Base-by-base conservation (phyloP, 2,888 invertebrate genomes). In the Idaea dimidiata region DNA sequence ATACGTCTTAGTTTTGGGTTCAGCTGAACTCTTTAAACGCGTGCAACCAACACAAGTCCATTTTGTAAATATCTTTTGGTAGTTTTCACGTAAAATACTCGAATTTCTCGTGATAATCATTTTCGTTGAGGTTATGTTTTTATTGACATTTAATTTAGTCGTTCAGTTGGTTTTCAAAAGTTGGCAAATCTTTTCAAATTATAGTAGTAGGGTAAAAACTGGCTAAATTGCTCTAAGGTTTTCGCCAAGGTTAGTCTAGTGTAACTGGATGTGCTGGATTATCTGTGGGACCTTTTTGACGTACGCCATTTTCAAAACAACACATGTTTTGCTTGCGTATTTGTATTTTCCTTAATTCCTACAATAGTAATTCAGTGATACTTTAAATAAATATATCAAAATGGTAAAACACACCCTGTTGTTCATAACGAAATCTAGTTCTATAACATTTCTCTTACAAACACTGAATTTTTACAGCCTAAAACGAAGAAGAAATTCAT, bases 401-500 rank as follows among this genome's bases (percentile, higher is more conserved):
- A 87, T 87, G 87, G 87, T 87, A 83, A 75, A 66, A 54, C 17
- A 62, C 16, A 43, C 0, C 8, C 7, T 8, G 0, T 7, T 14
- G 16, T 17, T 17, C 54, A 0, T 54, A 54, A 54, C 5, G 16
- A 6, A 0, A 6, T 4, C 17, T 16, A 54, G 7, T 17, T 17
- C 54, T 16, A 4, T 54, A 1, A 7, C 0, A 16, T 10, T 16
- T 18, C 54, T 0, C 10, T 17, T 31, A 8, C 31, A 16, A 6
- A 10, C 1, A 43, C 0, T 1, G n/a, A 5, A 5, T 1, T 54
- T 8, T 88, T 89, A 62, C 82, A 95, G 95, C 94, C 95, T 56
- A 95, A 94, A 78, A 94, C 95, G 65, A 95, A 94, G 79, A 96
- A 95, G 86, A 96, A 95, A 80, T 99, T 98, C 80, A 98, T 99